Evolutionary conservation across 2,888 invertebrate genomes (phyloP), one percentile per base, ranked within the genome.

Genomic region (Formica aserva): DNA sequence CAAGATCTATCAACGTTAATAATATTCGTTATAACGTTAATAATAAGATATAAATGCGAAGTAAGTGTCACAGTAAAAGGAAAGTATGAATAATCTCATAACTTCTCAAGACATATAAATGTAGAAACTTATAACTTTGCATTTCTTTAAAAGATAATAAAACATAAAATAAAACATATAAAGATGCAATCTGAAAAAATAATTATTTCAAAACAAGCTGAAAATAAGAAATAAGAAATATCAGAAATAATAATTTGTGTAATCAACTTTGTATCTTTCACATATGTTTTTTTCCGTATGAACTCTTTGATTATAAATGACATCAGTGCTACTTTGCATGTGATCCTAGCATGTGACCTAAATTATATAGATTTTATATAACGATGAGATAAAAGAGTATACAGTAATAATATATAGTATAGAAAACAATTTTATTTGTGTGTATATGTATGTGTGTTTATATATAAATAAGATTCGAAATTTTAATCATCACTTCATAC

Each of bases 361-460:
- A 52, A 77, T 71, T 41, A 52, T n/a, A 55, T 4, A 71, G 38
- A 77, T 9, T 38, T 77, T 69, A 77, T 11, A 77, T 77, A 71
- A 77, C 29, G 38, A 55, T 77, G 11, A 66, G 5, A 22, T 13
- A 52, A 26, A 26, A 18, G 18, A 22, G 5, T 48, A 41, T 0
- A 22, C 45, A 45, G 1, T 18, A 76, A 76, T 55, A 52, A 6
- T 15, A 32, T 13, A 38, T 26, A 52, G 0, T 13, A 41, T 35
- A 52, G 0, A 67, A 72, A 55, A 67, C 6, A 55, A 26, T 65
- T 22, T 38, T 52, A 72, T 72, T 35, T 38, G 38, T 11, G 41
- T 41, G 41, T 48, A 15, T 48, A 1, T 48, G 1, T 18, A 13
- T 18, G n/a, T 48, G n/a, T 48, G 18, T 52, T 52, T n/a, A 52